Base-by-base conservation (phyloP, 2,797 vertebrate species). In the Lepilemur ruficaudatus region DNA sequence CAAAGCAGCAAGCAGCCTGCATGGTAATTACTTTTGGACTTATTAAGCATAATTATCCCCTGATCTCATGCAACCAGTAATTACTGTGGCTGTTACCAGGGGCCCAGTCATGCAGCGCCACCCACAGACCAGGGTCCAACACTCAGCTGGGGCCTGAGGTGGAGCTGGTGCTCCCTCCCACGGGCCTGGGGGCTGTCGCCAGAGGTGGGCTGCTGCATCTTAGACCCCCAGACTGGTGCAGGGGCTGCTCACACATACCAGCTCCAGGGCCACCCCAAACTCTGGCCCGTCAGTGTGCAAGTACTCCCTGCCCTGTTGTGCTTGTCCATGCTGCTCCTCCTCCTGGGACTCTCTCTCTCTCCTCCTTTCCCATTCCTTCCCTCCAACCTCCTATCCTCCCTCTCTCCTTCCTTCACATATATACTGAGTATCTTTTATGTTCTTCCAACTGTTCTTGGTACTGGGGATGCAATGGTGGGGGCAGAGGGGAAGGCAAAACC, bases 21-120 rank as follows among this genome's bases (percentile, higher is more conserved):
- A 9, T 97, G 94, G 97, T 98, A 97, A 98, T 98, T 98, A 97
- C 97, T 98, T 97, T 97, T 97, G 97, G 97, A 97, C 97, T 98
- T 98, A 97, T 97, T 97, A 98, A 98, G 97, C 93, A 89, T 97
- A 98, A 98, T 98, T 97, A 98, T 98, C 97, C 97, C 97, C 95
- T 97, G 95, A 97, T 97, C 89, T 15, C 96, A 97, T 73, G 97
- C 97, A 97, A 97, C 97, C 94, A 96, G 97, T 96, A 97, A 97
- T 97, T 97, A 97, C 95, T 93, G 69, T 95, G 96, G 89, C 85
- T 95, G 97, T 96, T 97, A 94, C 95, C 87, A 92, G 80, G 93
- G 95, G 63, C 93, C 94, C 95, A 93, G 83, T 96, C 95, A 65
- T 65, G 93, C 81, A 41, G 87, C 10, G 7, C 95, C 2, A 35